A percentile compares a stretch with the other conserved stretches of the same genome.
Conservation (phyloP, 92 coral and sea anemone genomes). For the Umimayanthus chanpuru region DNA sequence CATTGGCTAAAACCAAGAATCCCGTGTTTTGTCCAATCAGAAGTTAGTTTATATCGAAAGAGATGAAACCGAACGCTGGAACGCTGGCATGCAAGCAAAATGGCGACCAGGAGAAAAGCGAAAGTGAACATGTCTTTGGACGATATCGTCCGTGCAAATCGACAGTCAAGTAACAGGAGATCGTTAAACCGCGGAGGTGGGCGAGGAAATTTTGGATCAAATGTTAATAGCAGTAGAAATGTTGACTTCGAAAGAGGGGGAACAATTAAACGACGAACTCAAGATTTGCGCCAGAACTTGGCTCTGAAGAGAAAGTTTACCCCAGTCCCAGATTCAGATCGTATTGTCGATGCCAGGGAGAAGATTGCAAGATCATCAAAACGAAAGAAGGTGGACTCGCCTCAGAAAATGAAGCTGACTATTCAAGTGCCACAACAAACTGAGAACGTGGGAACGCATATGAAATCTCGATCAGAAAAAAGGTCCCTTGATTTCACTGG, state of each 20-base stretch:
- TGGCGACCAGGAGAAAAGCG: conserved; percentile 19
- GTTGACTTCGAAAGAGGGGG: conserved; percentile 9
- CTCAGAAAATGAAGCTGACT: conserved; percentile 60
- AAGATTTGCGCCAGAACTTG: conserved; percentile 38
- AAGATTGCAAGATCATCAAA: conserved; percentile 57
- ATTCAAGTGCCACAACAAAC: conserved; percentile 13
- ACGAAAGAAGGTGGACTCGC: conserved; percentile 4
- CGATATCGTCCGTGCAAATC: conserved; percentile 42
- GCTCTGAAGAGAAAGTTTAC: conserved; percentile 32
- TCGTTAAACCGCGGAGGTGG: conserved; percentile 25
- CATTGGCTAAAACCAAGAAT: conserved; percentile 8
- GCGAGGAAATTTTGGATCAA: conserved; percentile 4
- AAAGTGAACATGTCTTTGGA: conserved; percentile 36
- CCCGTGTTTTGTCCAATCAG: conserved; percentile 13
- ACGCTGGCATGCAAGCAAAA: neutral
- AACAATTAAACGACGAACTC: conserved; percentile 14
- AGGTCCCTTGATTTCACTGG: conserved; percentile 51
- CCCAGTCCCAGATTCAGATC: neutral
- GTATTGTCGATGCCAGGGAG: conserved; percentile 68
- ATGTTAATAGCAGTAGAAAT: conserved; percentile 2
- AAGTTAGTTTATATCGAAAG: neutral
- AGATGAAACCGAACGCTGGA: neutral
- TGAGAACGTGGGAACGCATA: neutral
- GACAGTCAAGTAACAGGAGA: conserved; percentile 2
- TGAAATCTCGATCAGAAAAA: conserved; percentile 5